A percentile compares a stretch with the other conserved stretches of the same genome.
Conservation (phyloP, 2,797 vertebrate genomes). For the Chaenodraco wilsoni region DNA sequence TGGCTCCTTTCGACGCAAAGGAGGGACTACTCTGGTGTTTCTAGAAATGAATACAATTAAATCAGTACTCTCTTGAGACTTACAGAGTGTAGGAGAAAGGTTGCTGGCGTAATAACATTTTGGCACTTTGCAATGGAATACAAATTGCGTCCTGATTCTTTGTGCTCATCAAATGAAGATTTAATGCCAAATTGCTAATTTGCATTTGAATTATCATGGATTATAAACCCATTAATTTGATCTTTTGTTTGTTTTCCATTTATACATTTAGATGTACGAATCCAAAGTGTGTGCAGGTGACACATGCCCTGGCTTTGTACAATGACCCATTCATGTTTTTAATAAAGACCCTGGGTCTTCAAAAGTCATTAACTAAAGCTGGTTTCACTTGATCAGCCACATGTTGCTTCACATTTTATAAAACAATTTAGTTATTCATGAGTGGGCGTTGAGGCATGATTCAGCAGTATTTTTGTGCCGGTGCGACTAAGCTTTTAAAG, state of each 20-base stretch:
- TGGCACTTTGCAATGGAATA: neutral
- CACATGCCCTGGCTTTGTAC: neutral
- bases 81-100: neutral
- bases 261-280: neutral
- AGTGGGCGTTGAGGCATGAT: neutral
- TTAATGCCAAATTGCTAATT: conserved; percentile 15
- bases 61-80: neutral
- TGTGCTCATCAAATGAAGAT: conserved; percentile 1
- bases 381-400: neutral
- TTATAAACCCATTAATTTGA: conserved; percentile 22
- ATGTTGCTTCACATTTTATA: neutral
- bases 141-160: neutral
- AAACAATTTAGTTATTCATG: neutral
- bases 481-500: neutral
- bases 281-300: neutral
- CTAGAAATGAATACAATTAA: neutral
- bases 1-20: too few species aligned
- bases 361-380: neutral
- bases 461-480: neutral
- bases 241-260: conserved; percentile 27
- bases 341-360: neutral
- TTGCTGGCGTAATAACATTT: neutral
- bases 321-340: conserved; percentile 4
- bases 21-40: too few species aligned
- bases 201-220: conserved; percentile 34